Conservation (phyloP, 2,888 invertebrate species). For the Nomada ferruginata region DNA sequence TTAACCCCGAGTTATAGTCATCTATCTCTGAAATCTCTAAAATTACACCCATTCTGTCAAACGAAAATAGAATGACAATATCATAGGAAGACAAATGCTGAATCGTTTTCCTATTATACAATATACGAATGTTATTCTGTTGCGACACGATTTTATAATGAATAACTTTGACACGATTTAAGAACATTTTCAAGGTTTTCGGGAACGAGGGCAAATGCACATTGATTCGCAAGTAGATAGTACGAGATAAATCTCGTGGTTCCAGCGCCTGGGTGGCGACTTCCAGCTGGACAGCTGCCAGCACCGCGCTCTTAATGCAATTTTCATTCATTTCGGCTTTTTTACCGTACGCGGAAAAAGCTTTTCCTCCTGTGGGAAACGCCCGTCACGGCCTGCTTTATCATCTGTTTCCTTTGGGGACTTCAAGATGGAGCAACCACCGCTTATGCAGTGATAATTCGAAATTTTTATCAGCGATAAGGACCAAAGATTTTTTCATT, state of each 20-base stretch:
- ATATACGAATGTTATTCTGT: not conserved
- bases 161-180: not conserved
- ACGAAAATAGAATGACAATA: not conserved
- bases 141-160: not conserved
- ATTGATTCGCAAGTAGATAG: conserved; percentile 25
- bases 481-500: too few species aligned
- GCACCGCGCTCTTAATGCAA: conserved; percentile 50
- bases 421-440: conserved; percentile 71
- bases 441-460: conserved; percentile 37
- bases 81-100: not conserved
- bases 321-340: conserved; percentile 59
- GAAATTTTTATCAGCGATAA: not conserved
- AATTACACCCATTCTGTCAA: not conserved
- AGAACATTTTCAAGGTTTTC: not conserved
- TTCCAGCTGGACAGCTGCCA: conserved; percentile 66
- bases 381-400: conserved; percentile 64
- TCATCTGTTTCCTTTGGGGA: conserved; percentile 58
- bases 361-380: conserved; percentile 33
- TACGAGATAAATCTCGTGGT: conserved; percentile 51
- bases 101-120: not conserved
- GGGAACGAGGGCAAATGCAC: conserved; percentile 14
- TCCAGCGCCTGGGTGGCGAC: conserved; percentile 42
- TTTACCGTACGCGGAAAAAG: conserved; percentile 60
- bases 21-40: not conserved
- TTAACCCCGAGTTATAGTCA: not conserved